Evolutionary conservation across 2,113 vertebrate genomes (phyloP).

Genomic region (Colistium nudipinnis): DNA sequence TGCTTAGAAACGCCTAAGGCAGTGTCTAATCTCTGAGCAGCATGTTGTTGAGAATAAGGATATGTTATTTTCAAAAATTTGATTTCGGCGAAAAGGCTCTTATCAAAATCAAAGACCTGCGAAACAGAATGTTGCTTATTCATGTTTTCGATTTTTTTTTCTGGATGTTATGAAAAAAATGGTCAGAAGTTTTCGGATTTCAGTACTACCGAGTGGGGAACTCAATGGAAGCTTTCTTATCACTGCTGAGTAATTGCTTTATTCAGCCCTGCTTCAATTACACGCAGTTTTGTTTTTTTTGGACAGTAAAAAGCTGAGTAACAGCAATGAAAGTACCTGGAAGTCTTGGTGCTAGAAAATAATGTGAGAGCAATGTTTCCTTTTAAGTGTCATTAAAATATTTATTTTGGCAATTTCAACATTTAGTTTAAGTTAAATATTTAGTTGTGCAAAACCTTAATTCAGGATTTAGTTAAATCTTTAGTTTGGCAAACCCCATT

Average conservation of each 20-base stretch:
- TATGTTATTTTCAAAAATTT: constrained; percentile 69
- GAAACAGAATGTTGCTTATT: constrained; percentile 27
- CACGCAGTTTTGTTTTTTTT: neutral
- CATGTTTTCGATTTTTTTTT: constrained; percentile 6
- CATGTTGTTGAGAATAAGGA: constrained; percentile 65
- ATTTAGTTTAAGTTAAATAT: constrained; percentile 44
- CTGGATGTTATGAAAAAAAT: constrained; percentile 5
- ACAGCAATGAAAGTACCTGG: neutral
- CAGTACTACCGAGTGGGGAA: neutral
- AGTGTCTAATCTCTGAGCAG: constrained; percentile 71
- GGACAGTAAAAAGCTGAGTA: neutral
- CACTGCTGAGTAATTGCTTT: constrained; percentile 8
- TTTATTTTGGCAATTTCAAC: neutral
- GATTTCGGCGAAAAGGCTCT: constrained; percentile 53
- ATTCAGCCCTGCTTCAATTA: constrained; percentile 2
- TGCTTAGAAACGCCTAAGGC: constrained; percentile 45
- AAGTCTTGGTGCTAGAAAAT: neutral
- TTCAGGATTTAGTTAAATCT: constrained; percentile 36
- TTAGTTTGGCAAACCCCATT: constrained; percentile 4
- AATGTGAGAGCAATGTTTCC: neutral
- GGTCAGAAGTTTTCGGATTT: constrained; percentile 11
- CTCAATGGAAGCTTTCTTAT: neutral
- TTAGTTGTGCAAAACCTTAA: constrained; percentile 17
- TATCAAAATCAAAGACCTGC: constrained; percentile 59
- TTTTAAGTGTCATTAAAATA: constrained; percentile 30